Evolutionary conservation across 2,113 vertebrate genomes (phyloP), one percentile per base, ranked within the genome.

Genomic region (Cromileptes altivelis): DNA sequence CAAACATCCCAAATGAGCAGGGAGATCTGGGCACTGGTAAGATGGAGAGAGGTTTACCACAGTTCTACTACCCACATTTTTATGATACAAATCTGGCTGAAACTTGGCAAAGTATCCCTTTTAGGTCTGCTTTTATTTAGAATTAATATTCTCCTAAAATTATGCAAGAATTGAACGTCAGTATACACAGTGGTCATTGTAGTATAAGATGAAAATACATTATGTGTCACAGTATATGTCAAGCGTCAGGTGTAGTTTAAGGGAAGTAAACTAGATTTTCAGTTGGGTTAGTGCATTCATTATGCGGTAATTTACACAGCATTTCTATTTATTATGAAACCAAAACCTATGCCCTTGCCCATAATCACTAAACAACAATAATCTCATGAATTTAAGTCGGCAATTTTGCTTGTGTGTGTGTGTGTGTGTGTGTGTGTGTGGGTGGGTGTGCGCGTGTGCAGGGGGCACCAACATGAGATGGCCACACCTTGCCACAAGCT

Each of bases 401-500:
- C 13, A 18, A 52, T 52, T 45, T 15, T 53, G 12, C 17, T 10
- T 50, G 21, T 60, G 33, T 58, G 37, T 57, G 40, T 58, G 57
- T 68, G 58, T 70, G 45, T 56, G 18, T 42, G 53, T n/a, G 4
- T 42, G 25, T 60, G 33, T 53, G 37, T 57, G 40, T 63, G 57
- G 58, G 58, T 60, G 15, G 50, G 60, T 19, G 4, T 50, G 25
- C 58, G 57, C 63, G 58, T 56, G 47, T 56, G 18, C 52, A 23
- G n/a, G 27, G n/a, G 67, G 77, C 23, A 53, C 17, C 53, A 60
- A 57, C 70, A 73, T 56, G 6, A 65, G 74, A 64, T 60, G 37
- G 50, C 53, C 62, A 75, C 2, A 82, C 49, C n/a, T 81, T 49
- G 79, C 86, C 78, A 52, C 68, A 50, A 57, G 77, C 76, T 21